Conservation (phyloP, 2,797 vertebrate genomes). For the Gymnothorax javanicus region DNA sequence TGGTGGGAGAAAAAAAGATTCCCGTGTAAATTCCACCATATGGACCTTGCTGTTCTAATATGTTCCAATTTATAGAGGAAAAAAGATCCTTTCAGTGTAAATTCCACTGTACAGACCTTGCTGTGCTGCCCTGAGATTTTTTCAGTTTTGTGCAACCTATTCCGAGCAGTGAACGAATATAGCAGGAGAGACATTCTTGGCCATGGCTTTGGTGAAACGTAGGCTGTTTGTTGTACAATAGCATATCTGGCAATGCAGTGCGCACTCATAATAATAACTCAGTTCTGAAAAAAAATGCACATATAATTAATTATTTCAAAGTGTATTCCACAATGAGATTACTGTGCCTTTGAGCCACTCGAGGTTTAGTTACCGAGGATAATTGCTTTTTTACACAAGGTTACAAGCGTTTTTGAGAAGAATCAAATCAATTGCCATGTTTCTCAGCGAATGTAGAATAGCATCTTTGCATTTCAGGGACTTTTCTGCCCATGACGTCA, state of each 20-base stretch:
- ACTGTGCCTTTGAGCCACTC: not conserved
- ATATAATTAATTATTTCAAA: not conserved
- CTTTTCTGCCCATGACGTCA: not conserved
- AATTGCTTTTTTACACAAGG: not conserved
- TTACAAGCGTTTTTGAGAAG: not conserved
- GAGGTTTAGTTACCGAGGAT: not conserved
- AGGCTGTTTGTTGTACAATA: not conserved
- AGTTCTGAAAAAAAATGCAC: not conserved
- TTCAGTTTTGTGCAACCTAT: not conserved
- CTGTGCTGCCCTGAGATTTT: no score
- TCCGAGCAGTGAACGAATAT: not conserved
- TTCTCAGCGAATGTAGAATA: not conserved
- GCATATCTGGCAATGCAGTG: not conserved
- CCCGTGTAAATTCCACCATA: no score
- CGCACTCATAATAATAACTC: not conserved
- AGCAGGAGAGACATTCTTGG: no score
- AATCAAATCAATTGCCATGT: not conserved
- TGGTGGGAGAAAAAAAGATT: no score
- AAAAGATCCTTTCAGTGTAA: no score
- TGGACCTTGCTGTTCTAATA: not conserved
- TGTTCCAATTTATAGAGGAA: not conserved
- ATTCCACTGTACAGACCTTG: no score
- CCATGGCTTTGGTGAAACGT: not conserved
- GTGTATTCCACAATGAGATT: not conserved
- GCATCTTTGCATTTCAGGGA: not conserved